Base-by-base conservation (phyloP, 2,797 vertebrate species). In the Bryconaethiops microstoma region DNA sequence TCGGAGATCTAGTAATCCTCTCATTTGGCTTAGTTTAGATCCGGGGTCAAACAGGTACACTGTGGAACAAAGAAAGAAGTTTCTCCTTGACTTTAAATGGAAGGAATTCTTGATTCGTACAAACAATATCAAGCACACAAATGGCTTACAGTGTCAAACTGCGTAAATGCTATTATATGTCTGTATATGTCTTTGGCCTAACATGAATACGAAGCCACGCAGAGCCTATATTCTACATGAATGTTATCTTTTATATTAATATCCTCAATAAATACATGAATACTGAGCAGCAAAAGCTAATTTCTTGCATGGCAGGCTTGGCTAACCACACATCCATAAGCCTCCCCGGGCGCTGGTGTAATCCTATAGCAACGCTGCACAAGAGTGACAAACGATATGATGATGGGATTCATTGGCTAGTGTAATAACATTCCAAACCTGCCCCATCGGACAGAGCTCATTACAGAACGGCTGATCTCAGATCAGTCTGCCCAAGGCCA, bases 351-450 rank as follows among this genome's bases (percentile, higher is more conserved):
- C 23, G 9, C 63, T 82, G 72, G 81, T 83, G 77, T 89, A 88
- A 87, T 91, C 82, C 87, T 63, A 54, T 68, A 84, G 87, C 59
- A 79, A 80, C 64, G 82, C 72, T 85, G 78, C 79, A 72, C 82
- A 17, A 74, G 73, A 86, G 87, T 86, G 80, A 89, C 89, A 91
- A 85, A 88, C 84, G 54, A 77, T 79, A 60, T 25, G 70, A 84
- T 82, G 83, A 79, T 81, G 80, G 78, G 67, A 85, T 80, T 87
- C 85, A 78, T 60, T 83, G 81, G 81, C 79, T 83, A 79, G 82
- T 82, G 84, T 87, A 86, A 87, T 84, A 82, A 79, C 78, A 63
- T 73, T 78, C 45, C 48, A 70, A 76, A 70, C 62, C 68, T 77
- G 76, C 69, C 40, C 78, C 17, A n/a, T 62, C 55, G 65, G 48